Evolutionary conservation across 2,113 vertebrate genomes (phyloP).

Genomic region (Alaudala cheleensis): DNA sequence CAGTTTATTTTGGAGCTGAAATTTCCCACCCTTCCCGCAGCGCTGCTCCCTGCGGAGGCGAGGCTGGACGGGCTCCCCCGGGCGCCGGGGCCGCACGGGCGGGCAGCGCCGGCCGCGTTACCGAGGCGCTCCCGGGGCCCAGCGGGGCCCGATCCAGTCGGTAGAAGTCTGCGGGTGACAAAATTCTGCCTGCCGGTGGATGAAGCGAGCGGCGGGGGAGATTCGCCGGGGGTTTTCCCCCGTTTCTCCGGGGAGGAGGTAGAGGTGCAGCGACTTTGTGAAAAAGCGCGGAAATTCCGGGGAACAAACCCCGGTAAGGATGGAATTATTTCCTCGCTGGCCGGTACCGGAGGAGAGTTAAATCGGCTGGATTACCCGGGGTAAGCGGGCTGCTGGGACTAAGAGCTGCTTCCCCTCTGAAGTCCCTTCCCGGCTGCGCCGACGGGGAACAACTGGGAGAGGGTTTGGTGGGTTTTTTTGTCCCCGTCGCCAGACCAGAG

Average conservation of each 20-base stretch:
- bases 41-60: background rate
- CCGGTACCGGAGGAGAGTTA: background rate
- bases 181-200: background rate
- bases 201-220: background rate
- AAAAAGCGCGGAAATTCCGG: background rate
- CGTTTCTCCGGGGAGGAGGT: background rate
- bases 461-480: background rate
- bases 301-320: background rate
- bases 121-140: background rate
- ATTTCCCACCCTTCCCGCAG: constrained; percentile 60
- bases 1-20: constrained; percentile 64
- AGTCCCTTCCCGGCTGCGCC: background rate
- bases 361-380: background rate
- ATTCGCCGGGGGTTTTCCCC: accelerated
- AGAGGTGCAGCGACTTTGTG: background rate
- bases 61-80: background rate
- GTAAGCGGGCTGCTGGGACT: background rate
- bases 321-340: background rate
- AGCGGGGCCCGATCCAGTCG: background rate
- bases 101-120: background rate
- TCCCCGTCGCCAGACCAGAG: background rate
- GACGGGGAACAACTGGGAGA: background rate
- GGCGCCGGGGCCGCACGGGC: background rate
- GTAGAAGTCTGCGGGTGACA: background rate
- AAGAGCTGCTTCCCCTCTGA: background rate